Percentiles rank a stretch among this genome's conserved stretches.
phyloP scores from a whole-genome alignment of 2,113 vertebrate genomes.

The Gambusia holbrooki region DNA sequence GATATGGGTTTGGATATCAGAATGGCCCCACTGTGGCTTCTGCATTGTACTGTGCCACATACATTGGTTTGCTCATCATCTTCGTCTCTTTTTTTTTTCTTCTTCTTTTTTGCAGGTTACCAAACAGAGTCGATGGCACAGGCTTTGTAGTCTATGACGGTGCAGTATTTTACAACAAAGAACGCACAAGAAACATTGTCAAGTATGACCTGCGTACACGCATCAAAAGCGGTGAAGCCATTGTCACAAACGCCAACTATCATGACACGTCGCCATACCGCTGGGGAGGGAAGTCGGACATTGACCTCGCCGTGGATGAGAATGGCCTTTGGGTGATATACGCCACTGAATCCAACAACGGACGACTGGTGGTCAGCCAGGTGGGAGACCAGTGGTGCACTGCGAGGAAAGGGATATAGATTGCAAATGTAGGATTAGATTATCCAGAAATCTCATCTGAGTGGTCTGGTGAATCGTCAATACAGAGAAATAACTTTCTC shows the following conservation, averaged over 20 bases:
- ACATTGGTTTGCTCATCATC: conserved; percentile 27
- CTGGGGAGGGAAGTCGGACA: conserved; percentile 95
- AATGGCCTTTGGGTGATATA: conserved; percentile 96
- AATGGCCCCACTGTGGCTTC: conserved; percentile 40
- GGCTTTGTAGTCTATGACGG: conserved; percentile 96
- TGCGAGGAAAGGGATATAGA: conserved; percentile 42
- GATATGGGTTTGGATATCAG: conserved; percentile 38
- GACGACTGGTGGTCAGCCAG: conserved; percentile 90
- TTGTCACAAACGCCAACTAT: conserved; percentile 93
- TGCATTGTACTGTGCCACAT: conserved; percentile 26
- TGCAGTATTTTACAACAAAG: conserved; percentile 96
- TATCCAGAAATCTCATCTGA: conserved; percentile 55
- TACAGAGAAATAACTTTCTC: conserved; percentile 27
- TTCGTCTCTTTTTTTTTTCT: conserved; percentile 10
- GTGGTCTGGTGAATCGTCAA: conserved; percentile 38
- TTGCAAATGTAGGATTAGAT: conserved; percentile 54
- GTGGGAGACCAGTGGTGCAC: conserved; percentile 68
- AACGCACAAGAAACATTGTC: conserved; percentile 93
- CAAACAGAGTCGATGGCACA: conserved; percentile 92
- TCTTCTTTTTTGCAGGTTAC: conserved; percentile 76
- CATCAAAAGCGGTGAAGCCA: conserved; percentile 95
- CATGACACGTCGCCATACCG: conserved; percentile 95
- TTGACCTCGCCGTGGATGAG: conserved; percentile 94
- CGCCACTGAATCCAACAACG: conserved; percentile 91
- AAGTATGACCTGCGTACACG: conserved; percentile 93